Evolutionary conservation across 1,140 invertebrate species (phyloP), one percentile per base, ranked within the genome.

Genomic region (Acarapis woodi): DNA sequence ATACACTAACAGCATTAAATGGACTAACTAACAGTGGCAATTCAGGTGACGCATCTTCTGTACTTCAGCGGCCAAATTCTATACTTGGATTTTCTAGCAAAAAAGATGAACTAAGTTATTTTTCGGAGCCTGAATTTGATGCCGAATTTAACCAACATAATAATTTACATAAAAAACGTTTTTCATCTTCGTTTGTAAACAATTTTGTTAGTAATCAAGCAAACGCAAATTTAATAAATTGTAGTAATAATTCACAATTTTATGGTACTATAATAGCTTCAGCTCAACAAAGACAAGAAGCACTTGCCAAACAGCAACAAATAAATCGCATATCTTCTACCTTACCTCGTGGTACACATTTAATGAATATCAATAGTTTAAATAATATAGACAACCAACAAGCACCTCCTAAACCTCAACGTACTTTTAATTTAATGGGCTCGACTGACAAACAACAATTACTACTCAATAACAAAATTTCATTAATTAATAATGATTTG

Each of bases 81-180:
- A 45, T 38, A 48, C 53, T 52, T 63, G 40, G 43, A 39, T 40
- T 40, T 16, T 47, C n/a, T n/a, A n/a, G n/a, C n/a, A n/a, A 40
- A 44, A 47, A 51, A 32, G 46, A 49, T 24, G 53, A 55, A 38
- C 45, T 50, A 47, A 80, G 73, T 47, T 83, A 85, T 53, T 85
- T 85, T 60, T 82, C 75, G 44, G 79, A 85, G 49, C 78, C 78
- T 1, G 79, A 87, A 55, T 83, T 83, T 48, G 79, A 85, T 53
- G 78, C 76, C 16, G 79, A 85, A 46, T 85, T 76, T 53, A 74
- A 79, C 53, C 77, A 83, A 56, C 78, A 87, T 53, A 78, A 83
- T 33, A 78, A 85, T 53, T 79, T 82, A 54, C 70, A 72, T 20
- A 15, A 21, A 15, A 42, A 83, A 83, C 6, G n/a, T 23, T 14